Percentiles rank a stretch among this genome's conserved stretches.
phyloP scores from a whole-genome alignment of 2,888 invertebrate genomes.

The Trachelus tabidus region DNA sequence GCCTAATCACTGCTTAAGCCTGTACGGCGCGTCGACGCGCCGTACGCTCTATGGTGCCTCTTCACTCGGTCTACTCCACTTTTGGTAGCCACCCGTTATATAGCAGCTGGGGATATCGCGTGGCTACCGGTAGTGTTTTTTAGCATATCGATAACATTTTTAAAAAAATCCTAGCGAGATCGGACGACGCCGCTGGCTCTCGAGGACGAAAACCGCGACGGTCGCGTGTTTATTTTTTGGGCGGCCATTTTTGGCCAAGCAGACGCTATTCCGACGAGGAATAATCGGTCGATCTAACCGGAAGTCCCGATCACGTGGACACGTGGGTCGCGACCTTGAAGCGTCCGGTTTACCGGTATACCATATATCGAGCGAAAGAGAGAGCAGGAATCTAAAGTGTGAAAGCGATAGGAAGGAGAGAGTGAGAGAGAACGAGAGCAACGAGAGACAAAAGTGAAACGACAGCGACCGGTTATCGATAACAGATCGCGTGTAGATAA shows the following conservation, averaged over 20 bases:
- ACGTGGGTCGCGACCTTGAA: no score
- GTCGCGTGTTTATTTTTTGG: neutral
- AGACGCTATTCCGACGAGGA: neutral
- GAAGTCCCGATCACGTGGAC: no score
- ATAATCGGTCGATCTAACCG: neutral
- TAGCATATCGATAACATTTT: neutral
- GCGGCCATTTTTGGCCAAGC: neutral
- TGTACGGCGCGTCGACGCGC: neutral
- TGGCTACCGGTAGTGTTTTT: neutral
- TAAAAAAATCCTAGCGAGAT: neutral
- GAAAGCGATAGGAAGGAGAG: neutral
- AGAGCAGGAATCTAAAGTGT: neutral
- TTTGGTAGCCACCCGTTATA: neutral
- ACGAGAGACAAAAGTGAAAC: no score
- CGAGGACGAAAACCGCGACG: no score
- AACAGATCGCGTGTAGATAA: no score
- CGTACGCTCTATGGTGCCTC: constrained; percentile 53
- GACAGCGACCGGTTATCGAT: no score
- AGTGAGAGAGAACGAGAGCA: no score
- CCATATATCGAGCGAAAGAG: no score
- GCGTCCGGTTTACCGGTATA: no score
- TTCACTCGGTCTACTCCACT: constrained; percentile 43
- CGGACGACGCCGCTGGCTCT: no score
- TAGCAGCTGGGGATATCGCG: neutral
- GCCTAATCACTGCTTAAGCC: neutral